Evolutionary conservation across 2,113 vertebrate genomes (phyloP), one percentile per base, ranked within the genome.

Genomic region (Mesitornis unicolor): DNA sequence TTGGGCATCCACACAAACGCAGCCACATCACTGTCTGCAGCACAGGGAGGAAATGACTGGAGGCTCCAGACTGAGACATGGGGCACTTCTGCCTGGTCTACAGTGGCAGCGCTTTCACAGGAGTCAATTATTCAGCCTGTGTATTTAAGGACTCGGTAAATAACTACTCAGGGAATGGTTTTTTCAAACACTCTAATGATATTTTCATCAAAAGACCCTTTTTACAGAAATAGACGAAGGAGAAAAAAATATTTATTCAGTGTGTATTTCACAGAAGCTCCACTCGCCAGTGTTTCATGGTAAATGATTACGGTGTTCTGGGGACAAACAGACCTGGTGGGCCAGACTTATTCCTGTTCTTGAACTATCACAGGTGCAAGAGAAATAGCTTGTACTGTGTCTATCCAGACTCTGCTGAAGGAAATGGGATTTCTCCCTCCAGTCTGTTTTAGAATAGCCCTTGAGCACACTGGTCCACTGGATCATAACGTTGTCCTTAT

Each of bases 141-240:
- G 78, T 96, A 94, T 93, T 97, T 94, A 96, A 80, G 89, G 94
- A 64, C 69, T 95, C 8, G 1, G 95, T 89, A 97, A 97, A 97
- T 91, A 96, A 93, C 87, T 88, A 70, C 36, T 68, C 71, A 63
- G 31, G 19, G 24, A 35, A 64, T 74, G 54, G 2, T 86, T 81
- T 60, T 95, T 81, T 88, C 88, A 93, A 92, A 89, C 63, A 54
- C 61, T 45, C 56, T 71, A n/a, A 70, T 43, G 93, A 59, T 75
- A 36, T 64, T 96, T 94, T 79, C 84, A 77, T 97, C 94, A 96
- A 97, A 90, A 95, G 94, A 84, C 67, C 88, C 82, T 94, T 97
- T 97, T 63, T 28, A 88, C 73, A 78, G 64, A 89, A 94, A 91
- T 61, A 94, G 92, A 76, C 0, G 24, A 42, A 90, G 50, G 35